Conservation (phyloP, 2,797 vertebrate genomes). For the Hemibagrus guttatus region DNA sequence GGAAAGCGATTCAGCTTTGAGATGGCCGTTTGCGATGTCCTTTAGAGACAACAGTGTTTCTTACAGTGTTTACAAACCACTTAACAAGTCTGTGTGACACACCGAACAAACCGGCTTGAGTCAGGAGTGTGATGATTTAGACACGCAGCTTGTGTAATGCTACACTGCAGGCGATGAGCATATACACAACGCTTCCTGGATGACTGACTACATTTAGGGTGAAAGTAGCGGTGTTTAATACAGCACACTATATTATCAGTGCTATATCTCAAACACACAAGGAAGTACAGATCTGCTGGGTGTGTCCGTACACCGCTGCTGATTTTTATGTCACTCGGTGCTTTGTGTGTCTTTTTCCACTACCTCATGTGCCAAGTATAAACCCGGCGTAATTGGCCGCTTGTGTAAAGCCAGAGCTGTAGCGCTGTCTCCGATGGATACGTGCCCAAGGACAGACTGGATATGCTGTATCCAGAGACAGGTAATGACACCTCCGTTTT, state of each 20-base stretch:
- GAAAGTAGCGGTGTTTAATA: not conserved
- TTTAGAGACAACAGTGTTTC: no score
- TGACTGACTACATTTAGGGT: no score
- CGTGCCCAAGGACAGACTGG: slow-evolving; percentile 16
- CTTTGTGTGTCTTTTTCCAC: slow-evolving; percentile 41
- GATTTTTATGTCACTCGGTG: slow-evolving; percentile 10
- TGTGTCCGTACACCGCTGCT: not conserved
- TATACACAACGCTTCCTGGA: not conserved
- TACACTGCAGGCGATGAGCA: not conserved
- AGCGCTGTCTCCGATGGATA: slow-evolving; percentile 39
- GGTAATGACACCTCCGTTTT: slow-evolving; percentile 45
- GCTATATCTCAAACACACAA: not conserved
- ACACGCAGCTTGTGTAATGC: not conserved
- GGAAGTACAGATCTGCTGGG: not conserved
- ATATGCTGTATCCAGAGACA: slow-evolving; percentile 40
- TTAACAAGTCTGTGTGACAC: not conserved
- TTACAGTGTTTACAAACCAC: not conserved
- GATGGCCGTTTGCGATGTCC: not conserved
- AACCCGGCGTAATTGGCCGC: slow-evolving; percentile 37
- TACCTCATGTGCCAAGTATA: slow-evolving; percentile 7
- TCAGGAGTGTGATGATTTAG: not conserved
- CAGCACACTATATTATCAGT: not conserved
- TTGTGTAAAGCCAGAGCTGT: slow-evolving; percentile 23
- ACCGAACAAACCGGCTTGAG: not conserved
- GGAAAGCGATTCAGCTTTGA: not conserved